phyloP scores from a whole-genome alignment of 2,888 invertebrate genomes.

The Tiliacea citrago region DNA sequence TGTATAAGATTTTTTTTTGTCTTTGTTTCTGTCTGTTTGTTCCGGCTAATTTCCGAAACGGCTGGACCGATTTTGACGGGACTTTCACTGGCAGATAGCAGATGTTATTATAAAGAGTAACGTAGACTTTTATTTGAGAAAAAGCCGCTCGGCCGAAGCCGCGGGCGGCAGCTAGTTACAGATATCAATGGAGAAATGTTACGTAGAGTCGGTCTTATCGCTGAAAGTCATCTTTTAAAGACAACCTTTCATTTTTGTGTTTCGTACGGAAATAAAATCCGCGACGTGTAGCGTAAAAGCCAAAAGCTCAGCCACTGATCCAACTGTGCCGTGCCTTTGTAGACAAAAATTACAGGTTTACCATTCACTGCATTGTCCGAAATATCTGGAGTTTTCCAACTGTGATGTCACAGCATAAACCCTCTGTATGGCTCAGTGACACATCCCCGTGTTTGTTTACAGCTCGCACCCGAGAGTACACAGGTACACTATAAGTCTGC shows the following conservation, averaged over 20 bases:
- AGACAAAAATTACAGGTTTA: background rate
- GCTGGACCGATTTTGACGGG: too few species aligned
- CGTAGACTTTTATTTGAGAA: too few species aligned
- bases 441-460: constrained; percentile 13
- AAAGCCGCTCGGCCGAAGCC: too few species aligned
- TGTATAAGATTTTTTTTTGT: too few species aligned
- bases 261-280: background rate
- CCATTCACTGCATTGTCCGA: background rate
- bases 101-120: too few species aligned
- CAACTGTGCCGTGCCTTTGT: background rate
- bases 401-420: constrained; percentile 14
- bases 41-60: too few species aligned
- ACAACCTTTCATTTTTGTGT: background rate
- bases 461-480: constrained; percentile 3
- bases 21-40: too few species aligned
- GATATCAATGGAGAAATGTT: background rate
- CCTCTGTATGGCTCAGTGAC: background rate
- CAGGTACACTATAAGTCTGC: constrained; percentile 10
- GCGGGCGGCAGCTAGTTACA: too few species aligned
- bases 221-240: background rate
- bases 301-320: background rate
- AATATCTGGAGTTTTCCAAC: constrained; percentile 6
- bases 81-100: too few species aligned
- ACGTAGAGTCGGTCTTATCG: background rate
- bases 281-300: background rate